A percentile compares a stretch with the other conserved stretches of the same genome.
These are phyloP conservation scores for Bradysia coprophila DNA, from an alignment of 1,140 invertebrate genomes.

Conservation along the genomic window DNA sequence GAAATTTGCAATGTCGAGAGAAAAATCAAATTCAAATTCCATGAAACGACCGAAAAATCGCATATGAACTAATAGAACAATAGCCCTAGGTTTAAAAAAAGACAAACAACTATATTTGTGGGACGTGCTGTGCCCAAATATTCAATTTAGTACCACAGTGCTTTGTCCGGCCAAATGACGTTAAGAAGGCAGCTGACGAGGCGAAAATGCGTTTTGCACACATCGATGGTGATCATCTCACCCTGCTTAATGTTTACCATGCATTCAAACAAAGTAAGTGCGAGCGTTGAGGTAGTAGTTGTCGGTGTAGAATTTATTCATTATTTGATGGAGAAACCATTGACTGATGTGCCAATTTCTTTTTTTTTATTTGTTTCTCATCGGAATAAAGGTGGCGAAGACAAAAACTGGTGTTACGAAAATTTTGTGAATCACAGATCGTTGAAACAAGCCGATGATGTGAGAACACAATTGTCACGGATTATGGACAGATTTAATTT, in stretches of 20 bases:
- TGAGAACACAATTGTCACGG: conserved; percentile 40
- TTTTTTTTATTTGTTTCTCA: not conserved
- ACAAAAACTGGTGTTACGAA: conserved; percentile 88
- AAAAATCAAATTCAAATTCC: too few species aligned
- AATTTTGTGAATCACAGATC: conserved; percentile 99
- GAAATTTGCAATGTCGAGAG: too few species aligned
- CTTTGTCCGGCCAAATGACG: conserved; percentile 96
- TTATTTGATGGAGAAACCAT: not conserved
- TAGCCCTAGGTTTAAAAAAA: conserved; percentile 5
- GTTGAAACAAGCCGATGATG: conserved; percentile 66
- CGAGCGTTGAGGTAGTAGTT: conserved; percentile 39
- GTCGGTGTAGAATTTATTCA: conserved; percentile 28
- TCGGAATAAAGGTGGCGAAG: conserved; percentile 43
- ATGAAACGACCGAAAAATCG: not conserved
- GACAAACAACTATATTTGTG: conserved; percentile 31
- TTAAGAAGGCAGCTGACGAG: conserved; percentile 97
- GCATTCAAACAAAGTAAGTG: conserved; percentile 99
- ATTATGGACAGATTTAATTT: conserved; percentile 76
- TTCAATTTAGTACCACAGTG: conserved; percentile 83
- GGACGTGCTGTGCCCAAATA: conserved; percentile 28
- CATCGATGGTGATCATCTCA: conserved; percentile 98
- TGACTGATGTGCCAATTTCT: not conserved
- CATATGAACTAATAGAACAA: conserved; percentile 8
- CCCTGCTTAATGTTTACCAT: conserved; percentile 96
- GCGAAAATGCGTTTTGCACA: conserved; percentile 99